phyloP scores from a whole-genome alignment of 2,797 vertebrate species.

The Notolabrus celidotus region DNA sequence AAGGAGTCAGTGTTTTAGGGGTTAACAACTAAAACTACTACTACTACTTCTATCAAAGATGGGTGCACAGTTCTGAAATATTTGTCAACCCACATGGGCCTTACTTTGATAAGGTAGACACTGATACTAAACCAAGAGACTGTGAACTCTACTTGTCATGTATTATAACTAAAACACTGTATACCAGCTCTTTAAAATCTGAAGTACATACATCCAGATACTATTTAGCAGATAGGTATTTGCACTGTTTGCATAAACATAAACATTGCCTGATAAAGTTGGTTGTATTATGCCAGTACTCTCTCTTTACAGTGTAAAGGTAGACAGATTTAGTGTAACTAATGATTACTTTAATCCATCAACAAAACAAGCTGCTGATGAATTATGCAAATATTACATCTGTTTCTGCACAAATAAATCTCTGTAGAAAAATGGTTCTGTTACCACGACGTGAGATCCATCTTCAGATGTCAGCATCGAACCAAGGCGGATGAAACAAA shows the following conservation, averaged over 20 bases:
- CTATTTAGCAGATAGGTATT: slow-evolving; percentile 1
- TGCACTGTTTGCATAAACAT: slow-evolving; percentile 5
- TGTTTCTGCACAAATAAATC: slow-evolving; percentile 69
- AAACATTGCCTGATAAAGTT: slow-evolving; percentile 35
- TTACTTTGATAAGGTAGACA: neutral
- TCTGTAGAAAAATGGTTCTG: slow-evolving; percentile 52
- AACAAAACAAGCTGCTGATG: slow-evolving; percentile 68
- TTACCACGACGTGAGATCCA: slow-evolving; percentile 36
- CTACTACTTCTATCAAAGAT: too few relatives aligned
- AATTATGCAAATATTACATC: slow-evolving; percentile 80
- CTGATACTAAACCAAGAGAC: neutral
- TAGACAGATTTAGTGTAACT: slow-evolving; percentile 64
- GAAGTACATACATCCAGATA: neutral
- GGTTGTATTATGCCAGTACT: slow-evolving; percentile 50
- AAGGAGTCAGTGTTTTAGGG: too few relatives aligned
- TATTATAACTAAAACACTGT: neutral
- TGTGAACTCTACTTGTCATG: neutral
- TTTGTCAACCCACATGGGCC: too few relatives aligned
- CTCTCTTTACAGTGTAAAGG: slow-evolving; percentile 31
- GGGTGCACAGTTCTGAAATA: too few relatives aligned
- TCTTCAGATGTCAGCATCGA: slow-evolving; percentile 30
- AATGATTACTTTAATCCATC: slow-evolving; percentile 68
- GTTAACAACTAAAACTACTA: too few relatives aligned
- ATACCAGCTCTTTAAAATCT: neutral
- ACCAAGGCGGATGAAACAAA: slow-evolving; percentile 13